These are phyloP conservation scores for Phyllostomus discolor DNA, from an alignment of 2,113 vertebrate genomes.

Conservation along the genomic window DNA sequence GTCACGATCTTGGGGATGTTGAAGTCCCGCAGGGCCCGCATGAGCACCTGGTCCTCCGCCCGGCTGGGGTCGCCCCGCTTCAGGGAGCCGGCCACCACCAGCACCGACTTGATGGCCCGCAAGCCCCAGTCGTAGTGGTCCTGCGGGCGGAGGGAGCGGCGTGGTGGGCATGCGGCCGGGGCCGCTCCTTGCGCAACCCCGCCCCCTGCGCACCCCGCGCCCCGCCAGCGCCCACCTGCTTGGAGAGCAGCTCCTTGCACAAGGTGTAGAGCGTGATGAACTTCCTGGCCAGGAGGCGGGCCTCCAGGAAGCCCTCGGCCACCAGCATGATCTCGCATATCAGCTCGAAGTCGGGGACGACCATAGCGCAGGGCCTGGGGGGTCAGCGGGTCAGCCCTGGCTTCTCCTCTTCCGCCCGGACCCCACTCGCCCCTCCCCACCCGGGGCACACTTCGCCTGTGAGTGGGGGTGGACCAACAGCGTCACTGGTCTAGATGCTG, in stretches of 20 bases:
- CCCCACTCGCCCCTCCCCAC: neutral
- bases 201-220: rapidly evolving
- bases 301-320: conserved; percentile 82
- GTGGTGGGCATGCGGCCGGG: rapidly evolving
- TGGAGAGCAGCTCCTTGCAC: conserved; percentile 83
- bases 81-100: conserved; percentile 83
- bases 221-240: conserved; percentile 75
- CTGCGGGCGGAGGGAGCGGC: neutral
- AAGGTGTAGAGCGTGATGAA: conserved; percentile 83
- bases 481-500: neutral
- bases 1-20: conserved; percentile 84
- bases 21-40: conserved; percentile 83
- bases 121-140: conserved; percentile 85
- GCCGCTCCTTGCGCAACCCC: neutral
- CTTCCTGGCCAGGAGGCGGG: conserved; percentile 82
- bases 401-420: rapidly evolving
- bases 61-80: conserved; percentile 79
- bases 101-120: conserved; percentile 83
- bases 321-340: conserved; percentile 87
- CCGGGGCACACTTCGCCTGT: rapidly evolving
- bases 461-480: neutral
- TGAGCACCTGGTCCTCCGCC: conserved; percentile 82
- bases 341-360: conserved; percentile 82
- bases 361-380: conserved; percentile 83
- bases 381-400: rapidly evolving